Evolutionary conservation across 2,888 invertebrate species (phyloP).

Genomic region (Limnephilus lunatus): DNA sequence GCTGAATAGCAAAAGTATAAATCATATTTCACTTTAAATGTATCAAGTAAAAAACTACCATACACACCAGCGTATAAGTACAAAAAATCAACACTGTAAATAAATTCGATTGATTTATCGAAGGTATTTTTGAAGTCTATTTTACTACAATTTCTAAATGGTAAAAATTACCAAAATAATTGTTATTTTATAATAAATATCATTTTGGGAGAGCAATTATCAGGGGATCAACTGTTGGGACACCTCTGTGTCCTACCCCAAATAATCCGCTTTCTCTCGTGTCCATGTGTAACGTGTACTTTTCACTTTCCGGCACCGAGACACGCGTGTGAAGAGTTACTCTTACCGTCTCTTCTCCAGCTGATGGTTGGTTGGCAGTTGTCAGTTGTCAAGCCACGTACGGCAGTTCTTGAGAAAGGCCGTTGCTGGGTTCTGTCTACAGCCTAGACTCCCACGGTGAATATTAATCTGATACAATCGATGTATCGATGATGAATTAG

Average conservation of each 20-base stretch:
- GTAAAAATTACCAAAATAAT: no score
- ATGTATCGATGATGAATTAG: not conserved
- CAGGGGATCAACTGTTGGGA: no score
- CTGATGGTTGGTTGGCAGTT: not conserved
- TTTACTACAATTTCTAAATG: no score
- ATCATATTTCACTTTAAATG: no score
- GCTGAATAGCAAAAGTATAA: no score
- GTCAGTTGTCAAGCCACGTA: not conserved
- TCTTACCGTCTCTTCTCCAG: not conserved
- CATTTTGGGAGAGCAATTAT: no score
- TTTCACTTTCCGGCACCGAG: not conserved
- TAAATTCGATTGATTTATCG: no score
- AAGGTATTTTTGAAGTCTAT: no score
- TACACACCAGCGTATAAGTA: no score
- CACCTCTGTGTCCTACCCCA: not conserved
- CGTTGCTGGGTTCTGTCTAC: not conserved
- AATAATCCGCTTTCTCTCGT: not conserved
- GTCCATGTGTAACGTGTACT: not conserved
- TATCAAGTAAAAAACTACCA: no score
- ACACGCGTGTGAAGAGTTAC: not conserved
- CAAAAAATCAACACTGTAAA: no score
- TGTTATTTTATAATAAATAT: no score
- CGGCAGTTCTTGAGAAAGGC: not conserved
- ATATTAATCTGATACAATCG: conserved; percentile 15
- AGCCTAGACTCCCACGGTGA: not conserved